Conservation (phyloP, 1,140 invertebrate genomes). For the Achatina immaculata region DNA sequence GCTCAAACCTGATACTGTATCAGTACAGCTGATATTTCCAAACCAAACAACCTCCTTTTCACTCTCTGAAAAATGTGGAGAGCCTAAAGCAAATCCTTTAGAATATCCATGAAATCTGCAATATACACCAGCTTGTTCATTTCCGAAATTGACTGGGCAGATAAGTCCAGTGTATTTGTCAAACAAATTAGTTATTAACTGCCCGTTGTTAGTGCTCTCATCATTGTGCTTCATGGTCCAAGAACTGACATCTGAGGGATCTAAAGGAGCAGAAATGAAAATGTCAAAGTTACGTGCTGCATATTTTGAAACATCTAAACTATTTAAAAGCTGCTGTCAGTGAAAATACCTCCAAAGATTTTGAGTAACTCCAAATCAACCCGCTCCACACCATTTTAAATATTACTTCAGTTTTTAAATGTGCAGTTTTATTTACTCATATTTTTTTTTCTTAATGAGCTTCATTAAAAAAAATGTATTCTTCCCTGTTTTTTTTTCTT, state of each 20-base stretch:
- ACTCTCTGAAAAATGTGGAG: not conserved
- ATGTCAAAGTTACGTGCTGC: no score
- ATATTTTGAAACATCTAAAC: no score
- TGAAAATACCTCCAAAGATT: no score
- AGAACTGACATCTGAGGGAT: not conserved
- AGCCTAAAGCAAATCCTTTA: slow-evolving; percentile 53
- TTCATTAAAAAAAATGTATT: no score
- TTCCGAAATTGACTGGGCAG: slow-evolving; percentile 54
- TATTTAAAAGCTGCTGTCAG: no score
- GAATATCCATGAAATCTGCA: slow-evolving; percentile 50
- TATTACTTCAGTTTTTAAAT: no score
- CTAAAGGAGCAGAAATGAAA: no score
- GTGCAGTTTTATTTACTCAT: no score
- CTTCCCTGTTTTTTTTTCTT: no score
- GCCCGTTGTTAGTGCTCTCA: slow-evolving; percentile 49
- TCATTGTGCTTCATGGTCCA: slow-evolving; percentile 39
- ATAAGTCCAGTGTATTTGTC: slow-evolving; percentile 50
- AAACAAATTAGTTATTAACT: slow-evolving; percentile 50
- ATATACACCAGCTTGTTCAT: slow-evolving; percentile 52
- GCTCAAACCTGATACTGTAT: not conserved
- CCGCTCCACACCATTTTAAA: no score
- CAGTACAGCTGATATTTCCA: slow-evolving; percentile 47
- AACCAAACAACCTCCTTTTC: slow-evolving; percentile 38
- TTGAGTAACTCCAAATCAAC: no score
- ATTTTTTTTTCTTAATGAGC: no score